phyloP scores from a whole-genome alignment of 2,888 invertebrate species.

The Enoplolaimus lenunculus region DNA sequence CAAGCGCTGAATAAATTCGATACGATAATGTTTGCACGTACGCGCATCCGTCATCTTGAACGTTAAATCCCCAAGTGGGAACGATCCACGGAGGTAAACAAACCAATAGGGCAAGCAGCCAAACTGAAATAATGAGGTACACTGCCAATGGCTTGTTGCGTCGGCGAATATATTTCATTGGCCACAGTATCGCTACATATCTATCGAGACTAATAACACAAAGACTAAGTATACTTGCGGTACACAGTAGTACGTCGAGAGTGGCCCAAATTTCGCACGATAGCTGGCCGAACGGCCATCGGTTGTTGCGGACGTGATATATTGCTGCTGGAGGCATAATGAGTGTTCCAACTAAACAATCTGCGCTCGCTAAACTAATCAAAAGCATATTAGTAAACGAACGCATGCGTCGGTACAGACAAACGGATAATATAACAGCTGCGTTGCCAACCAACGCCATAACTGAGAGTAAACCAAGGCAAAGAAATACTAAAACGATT shows the following conservation, averaged over 20 bases:
- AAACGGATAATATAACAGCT: slow-evolving; percentile 41
- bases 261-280: slow-evolving; percentile 37
- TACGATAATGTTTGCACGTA: slow-evolving; percentile 32
- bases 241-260: slow-evolving; percentile 38
- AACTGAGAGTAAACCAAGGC: slow-evolving; percentile 34
- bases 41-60: neutral
- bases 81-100: slow-evolving; percentile 42
- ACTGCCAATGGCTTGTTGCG: slow-evolving; percentile 31
- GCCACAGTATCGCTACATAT: slow-evolving; percentile 42
- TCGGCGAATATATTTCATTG: slow-evolving; percentile 36
- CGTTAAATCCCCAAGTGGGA: slow-evolving; percentile 31
- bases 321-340: slow-evolving; percentile 42
- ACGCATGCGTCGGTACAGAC: slow-evolving; percentile 42
- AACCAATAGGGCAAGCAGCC: slow-evolving; percentile 38
- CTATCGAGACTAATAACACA: slow-evolving; percentile 40
- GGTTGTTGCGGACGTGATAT: slow-evolving; percentile 38
- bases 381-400: slow-evolving; percentile 42
- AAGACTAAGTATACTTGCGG: slow-evolving; percentile 38
- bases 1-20: slow-evolving; percentile 43
- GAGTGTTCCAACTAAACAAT: slow-evolving; percentile 40
- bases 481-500: neutral
- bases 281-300: slow-evolving; percentile 34
- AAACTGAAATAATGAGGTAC: slow-evolving; percentile 38
- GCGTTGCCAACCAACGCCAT: slow-evolving; percentile 39
- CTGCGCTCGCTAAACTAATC: slow-evolving; percentile 41